Evolutionary conservation across 1,140 invertebrate genomes (phyloP).

Genomic region (Saccostrea cuccullata): DNA sequence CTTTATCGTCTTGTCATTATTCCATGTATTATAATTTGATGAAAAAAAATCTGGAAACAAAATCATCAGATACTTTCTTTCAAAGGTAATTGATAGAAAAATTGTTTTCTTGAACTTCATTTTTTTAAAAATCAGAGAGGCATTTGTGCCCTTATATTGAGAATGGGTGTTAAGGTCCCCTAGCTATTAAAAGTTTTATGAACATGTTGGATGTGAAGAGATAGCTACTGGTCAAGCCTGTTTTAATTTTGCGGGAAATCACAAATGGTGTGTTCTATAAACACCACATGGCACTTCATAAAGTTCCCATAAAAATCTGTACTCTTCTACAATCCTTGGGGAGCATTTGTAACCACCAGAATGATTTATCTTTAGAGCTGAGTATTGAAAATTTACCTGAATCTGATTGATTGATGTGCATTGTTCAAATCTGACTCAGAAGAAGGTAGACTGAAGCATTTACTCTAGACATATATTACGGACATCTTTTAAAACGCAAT

Average conservation of each 20-base stretch:
- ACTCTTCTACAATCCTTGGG: neutral
- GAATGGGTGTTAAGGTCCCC: neutral
- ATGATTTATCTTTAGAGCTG: neutral
- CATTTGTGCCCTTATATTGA: too few species aligned
- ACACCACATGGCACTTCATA: slow-evolving; percentile 16
- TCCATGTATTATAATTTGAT: too few species aligned
- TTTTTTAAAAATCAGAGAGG: too few species aligned
- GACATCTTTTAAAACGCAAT: slow-evolving; percentile 1
- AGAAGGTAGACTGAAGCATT: neutral
- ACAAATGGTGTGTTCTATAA: neutral
- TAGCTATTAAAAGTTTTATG: neutral
- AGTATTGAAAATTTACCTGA: neutral
- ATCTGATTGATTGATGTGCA: slow-evolving; percentile 8
- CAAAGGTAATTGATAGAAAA: too few species aligned
- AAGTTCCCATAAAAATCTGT: slow-evolving; percentile 28
- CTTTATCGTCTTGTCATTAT: too few species aligned
- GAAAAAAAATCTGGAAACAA: too few species aligned
- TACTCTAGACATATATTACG: neutral
- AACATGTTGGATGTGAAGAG: neutral
- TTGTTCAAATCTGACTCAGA: neutral
- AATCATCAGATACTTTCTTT: too few species aligned
- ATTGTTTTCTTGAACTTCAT: too few species aligned
- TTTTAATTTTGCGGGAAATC: neutral
- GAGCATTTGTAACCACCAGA: neutral
- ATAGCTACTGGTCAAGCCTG: neutral